Evolutionary conservation across 1,140 invertebrate genomes (phyloP).

Genomic region (Armadillidium nasatum): DNA sequence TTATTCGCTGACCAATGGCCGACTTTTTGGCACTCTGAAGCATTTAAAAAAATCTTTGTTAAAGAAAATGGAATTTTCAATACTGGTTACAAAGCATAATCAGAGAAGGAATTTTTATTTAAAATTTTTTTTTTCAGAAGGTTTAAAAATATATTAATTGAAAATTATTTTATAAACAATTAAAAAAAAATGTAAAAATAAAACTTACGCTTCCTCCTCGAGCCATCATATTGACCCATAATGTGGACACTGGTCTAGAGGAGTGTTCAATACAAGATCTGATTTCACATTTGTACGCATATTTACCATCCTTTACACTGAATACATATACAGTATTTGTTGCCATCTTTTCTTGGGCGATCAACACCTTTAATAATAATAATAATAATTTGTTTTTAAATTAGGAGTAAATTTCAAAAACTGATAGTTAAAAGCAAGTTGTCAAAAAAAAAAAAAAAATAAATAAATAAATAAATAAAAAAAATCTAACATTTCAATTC

Average conservation of each 20-base stretch:
- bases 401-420: too few species aligned
- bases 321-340: constrained; percentile 99
- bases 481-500: too few species aligned
- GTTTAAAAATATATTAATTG: too few species aligned
- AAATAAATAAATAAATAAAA: too few species aligned
- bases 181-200: neutral
- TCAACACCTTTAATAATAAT: constrained; percentile 61
- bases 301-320: constrained; percentile 96
- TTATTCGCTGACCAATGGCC: constrained; percentile 95
- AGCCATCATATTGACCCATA: constrained; percentile 99
- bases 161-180: neutral
- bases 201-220: constrained; percentile 64
- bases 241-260: constrained; percentile 85
- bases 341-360: constrained; percentile 99
- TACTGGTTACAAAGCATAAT: too few species aligned
- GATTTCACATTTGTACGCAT: constrained; percentile 95
- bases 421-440: too few species aligned
- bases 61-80: too few species aligned
- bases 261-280: constrained; percentile 92
- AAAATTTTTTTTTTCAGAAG: too few species aligned
- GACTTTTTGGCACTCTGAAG: constrained; percentile 86
- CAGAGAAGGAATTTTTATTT: too few species aligned
- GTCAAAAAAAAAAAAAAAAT: too few species aligned
- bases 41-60: too few species aligned
- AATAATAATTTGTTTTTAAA: too few species aligned